Base-by-base conservation (phyloP, 2,888 invertebrate genomes). In the Polydrusus tereticollis region DNA sequence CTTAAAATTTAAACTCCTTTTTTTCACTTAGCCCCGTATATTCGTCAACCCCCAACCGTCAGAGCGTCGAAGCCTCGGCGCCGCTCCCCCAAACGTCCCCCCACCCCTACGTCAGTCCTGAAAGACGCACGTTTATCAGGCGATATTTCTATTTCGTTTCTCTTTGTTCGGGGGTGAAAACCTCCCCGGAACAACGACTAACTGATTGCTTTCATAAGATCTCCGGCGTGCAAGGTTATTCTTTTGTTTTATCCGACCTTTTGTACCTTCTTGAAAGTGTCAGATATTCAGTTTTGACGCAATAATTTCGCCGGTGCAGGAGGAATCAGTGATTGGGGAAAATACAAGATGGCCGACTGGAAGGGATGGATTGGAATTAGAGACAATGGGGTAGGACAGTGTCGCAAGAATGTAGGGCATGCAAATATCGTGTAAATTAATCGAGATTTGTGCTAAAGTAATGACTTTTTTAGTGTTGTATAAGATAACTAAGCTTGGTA, bases 331-430 rank as follows among this genome's bases (percentile, higher is more conserved):
- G 43, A 23, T 59, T 43, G 10, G 4, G 8, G 58, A n/a, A 57
- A 47, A 67, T 67, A 38, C 58, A 71, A 71, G 58, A 71, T 71
- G 71, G 71, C 71, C 33, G 66, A 43, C 63, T n/a, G 38, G 33
- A 20, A 33, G 43, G 45, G 69, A 57, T 36, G 38, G 58, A 43
- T 20, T 50, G 55, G 45, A 59, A 58, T 23, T 60, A 41, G 26
- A 23, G 60, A 72, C 21, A 57, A 67, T 67, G 59, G 62, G 72
- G 67, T 72, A 72, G 72, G 72, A 57, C 72, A 72, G 72, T 67
- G 63, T 45, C 38, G 18, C 64, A 36, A 21, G 33, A 43, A 36
- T 12, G 2, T 59, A 23, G 43, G n/a, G 26, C 38, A 67, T 59
- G 59, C 59, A 33, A 67, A 36, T 45, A 36, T 59, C 16, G 38